phyloP scores from a whole-genome alignment of 2,797 vertebrate species.

The Esox lucius region DNA sequence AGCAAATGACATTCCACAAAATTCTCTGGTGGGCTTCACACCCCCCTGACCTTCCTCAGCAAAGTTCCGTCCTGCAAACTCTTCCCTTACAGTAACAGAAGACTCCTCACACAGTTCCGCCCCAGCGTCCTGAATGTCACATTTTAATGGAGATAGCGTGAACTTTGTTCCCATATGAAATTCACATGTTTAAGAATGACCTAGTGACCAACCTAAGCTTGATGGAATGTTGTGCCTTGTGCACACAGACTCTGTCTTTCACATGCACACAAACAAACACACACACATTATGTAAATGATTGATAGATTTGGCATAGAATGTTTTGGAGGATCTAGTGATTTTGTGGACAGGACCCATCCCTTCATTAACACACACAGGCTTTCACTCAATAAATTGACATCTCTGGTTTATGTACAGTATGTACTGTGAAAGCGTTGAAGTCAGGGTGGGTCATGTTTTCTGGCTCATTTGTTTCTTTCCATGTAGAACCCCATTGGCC shows the following conservation, averaged over 20 bases:
- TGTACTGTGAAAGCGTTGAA: no score
- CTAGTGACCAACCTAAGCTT: background rate
- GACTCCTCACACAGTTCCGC: constrained; percentile 1
- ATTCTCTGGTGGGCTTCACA: constrained; percentile 60
- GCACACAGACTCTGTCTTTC: background rate
- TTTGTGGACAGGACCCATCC: no score
- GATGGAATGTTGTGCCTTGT: background rate
- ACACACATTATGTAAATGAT: constrained; percentile 7
- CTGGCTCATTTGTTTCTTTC: background rate
- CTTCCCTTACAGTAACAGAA: background rate
- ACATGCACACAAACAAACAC: background rate
- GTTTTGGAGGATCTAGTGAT: no score
- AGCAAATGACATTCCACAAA: constrained; percentile 67
- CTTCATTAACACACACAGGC: no score
- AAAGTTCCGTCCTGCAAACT: constrained; percentile 37
- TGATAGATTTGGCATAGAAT: no score
- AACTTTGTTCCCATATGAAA: background rate
- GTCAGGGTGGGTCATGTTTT: no score
- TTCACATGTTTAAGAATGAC: constrained; percentile 16
- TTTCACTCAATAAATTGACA: no score
- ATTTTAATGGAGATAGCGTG: background rate
- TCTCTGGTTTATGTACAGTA: no score
- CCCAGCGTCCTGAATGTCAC: background rate
- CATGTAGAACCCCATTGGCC: background rate
- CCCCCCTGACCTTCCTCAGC: constrained; percentile 56